These are phyloP conservation scores for Nebria brevicollis DNA, from an alignment of 2,888 invertebrate species.

Conservation along the genomic window DNA sequence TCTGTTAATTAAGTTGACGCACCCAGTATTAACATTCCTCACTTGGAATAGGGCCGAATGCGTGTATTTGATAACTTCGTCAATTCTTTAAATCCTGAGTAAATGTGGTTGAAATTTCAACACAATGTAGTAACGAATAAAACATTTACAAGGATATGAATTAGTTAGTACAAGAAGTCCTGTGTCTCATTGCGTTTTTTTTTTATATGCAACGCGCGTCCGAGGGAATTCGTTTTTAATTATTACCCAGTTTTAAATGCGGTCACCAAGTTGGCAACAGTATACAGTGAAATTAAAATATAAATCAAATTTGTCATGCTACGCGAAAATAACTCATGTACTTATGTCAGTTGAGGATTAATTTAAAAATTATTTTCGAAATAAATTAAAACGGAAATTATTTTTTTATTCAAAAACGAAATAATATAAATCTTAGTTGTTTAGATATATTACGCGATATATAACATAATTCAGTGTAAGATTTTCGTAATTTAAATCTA, in stretches of 20 bases:
- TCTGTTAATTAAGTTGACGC: conserved; percentile 46
- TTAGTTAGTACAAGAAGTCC: background rate
- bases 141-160: background rate
- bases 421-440: no score
- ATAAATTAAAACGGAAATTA: background rate
- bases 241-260: background rate
- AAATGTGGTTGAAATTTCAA: no score
- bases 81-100: no score
- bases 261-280: background rate
- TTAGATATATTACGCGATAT: no score
- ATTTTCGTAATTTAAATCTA: background rate
- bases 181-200: background rate
- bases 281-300: conserved; percentile 18
- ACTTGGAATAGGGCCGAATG: background rate
- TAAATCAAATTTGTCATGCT: conserved; percentile 9
- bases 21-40: conserved; percentile 13
- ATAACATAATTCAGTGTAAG: background rate
- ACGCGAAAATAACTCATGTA: background rate
- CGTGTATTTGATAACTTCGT: background rate
- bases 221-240: background rate
- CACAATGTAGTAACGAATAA: background rate
- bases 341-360: background rate
- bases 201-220: conserved; percentile 9
- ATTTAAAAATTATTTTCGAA: background rate
- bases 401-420: no score